These are phyloP conservation scores for Andrena bucephala DNA, from an alignment of 2,888 invertebrate species.

Conservation along the genomic window DNA sequence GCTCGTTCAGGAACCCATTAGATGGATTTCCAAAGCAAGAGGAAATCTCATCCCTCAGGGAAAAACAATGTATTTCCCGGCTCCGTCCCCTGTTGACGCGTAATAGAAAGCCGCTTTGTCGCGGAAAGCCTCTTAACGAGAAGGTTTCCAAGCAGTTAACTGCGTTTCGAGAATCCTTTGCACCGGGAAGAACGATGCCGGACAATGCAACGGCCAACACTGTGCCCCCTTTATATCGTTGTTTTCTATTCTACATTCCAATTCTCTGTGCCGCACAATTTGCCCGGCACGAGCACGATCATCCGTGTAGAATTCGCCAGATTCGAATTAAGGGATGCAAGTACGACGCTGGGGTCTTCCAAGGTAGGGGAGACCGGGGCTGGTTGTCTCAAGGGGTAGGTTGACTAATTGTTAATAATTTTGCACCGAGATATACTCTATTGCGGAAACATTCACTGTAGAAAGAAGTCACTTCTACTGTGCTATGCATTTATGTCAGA, in stretches of 20 bases:
- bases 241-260: slow-evolving; percentile 1
- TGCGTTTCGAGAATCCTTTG: slow-evolving; percentile 58
- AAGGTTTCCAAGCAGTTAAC: slow-evolving; percentile 60
- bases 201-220: slow-evolving; percentile 18
- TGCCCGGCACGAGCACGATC: background rate
- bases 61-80: slow-evolving; percentile 60
- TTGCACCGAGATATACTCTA: too few species aligned
- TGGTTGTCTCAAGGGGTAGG: too few species aligned
- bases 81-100: slow-evolving; percentile 12
- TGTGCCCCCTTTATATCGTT: slow-evolving; percentile 12
- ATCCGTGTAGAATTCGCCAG: too few species aligned
- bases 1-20: slow-evolving; percentile 50
- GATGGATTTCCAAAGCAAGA: slow-evolving; percentile 41
- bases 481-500: too few species aligned
- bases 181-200: slow-evolving; percentile 23
- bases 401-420: too few species aligned
- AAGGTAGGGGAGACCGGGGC: too few species aligned
- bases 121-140: slow-evolving; percentile 61
- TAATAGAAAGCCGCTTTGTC: slow-evolving; percentile 56
- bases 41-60: slow-evolving; percentile 36
- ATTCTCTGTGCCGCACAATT: background rate
- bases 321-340: too few species aligned
- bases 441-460: too few species aligned
- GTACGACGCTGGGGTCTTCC: too few species aligned
- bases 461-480: too few species aligned